These are phyloP conservation scores for Potorous gilbertii DNA, from an alignment of 2,797 vertebrate genomes.

Conservation along the genomic window DNA sequence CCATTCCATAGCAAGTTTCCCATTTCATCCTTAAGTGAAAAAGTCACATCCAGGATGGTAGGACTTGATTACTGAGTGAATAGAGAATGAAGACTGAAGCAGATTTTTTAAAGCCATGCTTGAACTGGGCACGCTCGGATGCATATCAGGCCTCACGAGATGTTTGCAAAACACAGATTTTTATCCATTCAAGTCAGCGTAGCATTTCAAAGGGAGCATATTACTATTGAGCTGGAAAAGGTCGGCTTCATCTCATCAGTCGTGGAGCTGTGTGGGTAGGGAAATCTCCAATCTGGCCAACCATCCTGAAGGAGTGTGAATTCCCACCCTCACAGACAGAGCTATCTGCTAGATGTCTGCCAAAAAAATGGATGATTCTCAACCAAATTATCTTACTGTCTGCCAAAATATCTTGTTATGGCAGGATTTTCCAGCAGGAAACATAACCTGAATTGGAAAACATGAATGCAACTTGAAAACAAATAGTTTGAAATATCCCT, in stretches of 20 bases:
- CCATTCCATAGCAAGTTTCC: background rate
- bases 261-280: slow-evolving; percentile 80
- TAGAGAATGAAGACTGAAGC: background rate
- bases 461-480: slow-evolving; percentile 72
- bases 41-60: background rate
- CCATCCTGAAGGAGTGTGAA: slow-evolving; percentile 81
- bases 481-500: slow-evolving; percentile 76
- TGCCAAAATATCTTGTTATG: slow-evolving; percentile 82
- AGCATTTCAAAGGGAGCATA: slow-evolving; percentile 67
- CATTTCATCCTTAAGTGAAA: background rate
- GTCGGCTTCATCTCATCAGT: slow-evolving; percentile 75
- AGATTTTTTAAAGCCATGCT: slow-evolving; percentile 17
- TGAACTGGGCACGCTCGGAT: slow-evolving; percentile 46
- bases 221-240: slow-evolving; percentile 77
- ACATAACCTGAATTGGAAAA: slow-evolving; percentile 77
- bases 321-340: slow-evolving; percentile 76
- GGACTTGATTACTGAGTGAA: background rate
- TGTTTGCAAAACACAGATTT: slow-evolving; percentile 54
- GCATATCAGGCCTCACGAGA: background rate
- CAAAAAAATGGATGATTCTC: slow-evolving; percentile 82
- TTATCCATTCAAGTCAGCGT: slow-evolving; percentile 65
- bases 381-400: slow-evolving; percentile 78
- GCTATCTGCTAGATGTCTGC: slow-evolving; percentile 81
- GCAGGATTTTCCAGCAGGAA: slow-evolving; percentile 79
- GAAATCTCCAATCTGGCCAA: slow-evolving; percentile 83